Percentiles rank a stretch among this genome's conserved stretches.
Conservation (phyloP, 64 coral and sea anemone genomes). For the Dendronephthya gigantea region DNA sequence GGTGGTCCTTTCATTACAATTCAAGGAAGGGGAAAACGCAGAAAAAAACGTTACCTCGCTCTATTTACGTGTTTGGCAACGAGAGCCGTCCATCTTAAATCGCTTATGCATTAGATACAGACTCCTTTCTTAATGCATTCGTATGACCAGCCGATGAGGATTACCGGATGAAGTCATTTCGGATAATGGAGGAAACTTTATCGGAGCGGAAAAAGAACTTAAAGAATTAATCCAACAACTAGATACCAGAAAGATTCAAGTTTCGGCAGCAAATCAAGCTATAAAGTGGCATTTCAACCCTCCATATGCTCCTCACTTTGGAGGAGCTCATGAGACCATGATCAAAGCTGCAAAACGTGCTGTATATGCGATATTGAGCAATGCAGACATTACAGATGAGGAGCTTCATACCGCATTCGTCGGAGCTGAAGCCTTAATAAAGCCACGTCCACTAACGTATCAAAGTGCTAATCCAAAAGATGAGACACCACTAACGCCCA, state of each 20-base stretch:
- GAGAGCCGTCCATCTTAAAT: constrained; percentile 36
- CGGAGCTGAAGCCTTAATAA: constrained; percentile 42
- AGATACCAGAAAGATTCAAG: constrained; percentile 13
- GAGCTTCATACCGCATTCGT: constrained; percentile 41
- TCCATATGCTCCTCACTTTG: constrained; percentile 15
- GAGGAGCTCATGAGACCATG: background rate
- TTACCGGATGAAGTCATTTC: constrained; percentile 20
- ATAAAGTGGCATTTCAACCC: constrained; percentile 26
- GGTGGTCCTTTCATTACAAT: constrained; percentile 24
- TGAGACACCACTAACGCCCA: constrained; percentile 27
- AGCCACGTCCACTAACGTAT: constrained; percentile 47
- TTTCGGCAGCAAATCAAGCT: background rate
- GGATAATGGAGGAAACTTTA: constrained; percentile 30
- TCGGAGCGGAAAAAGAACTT: constrained; percentile 17
- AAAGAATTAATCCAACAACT: constrained; percentile 12
- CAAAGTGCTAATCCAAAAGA: constrained; percentile 25
- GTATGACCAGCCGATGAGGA: constrained; percentile 24
- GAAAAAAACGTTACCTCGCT: constrained; percentile 29
- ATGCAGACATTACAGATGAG: constrained; percentile 59
- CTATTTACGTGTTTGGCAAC: constrained; percentile 31
- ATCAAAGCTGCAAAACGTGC: constrained; percentile 9
- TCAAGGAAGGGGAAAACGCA: constrained; percentile 28
- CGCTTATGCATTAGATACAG: constrained; percentile 21
- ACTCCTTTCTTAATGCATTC: constrained; percentile 27
- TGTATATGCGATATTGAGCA: constrained; percentile 21